Percentiles rank a stretch among this genome's conserved stretches.
phyloP scores from a whole-genome alignment of 1,140 invertebrate species.

The Bradysia coprophila region DNA sequence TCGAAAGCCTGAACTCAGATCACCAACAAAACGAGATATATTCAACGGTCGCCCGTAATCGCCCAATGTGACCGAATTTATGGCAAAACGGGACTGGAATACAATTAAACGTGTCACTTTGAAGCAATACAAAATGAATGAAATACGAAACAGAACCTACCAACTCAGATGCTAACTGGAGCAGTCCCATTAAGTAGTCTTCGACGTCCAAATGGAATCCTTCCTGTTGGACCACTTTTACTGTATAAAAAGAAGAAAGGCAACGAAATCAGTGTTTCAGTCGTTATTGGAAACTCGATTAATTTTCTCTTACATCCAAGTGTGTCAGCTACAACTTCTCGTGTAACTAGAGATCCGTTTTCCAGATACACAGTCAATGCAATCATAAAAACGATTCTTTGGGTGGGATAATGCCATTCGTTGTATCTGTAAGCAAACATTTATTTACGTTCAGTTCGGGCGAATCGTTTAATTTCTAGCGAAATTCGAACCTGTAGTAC shows the following conservation, averaged over 20 bases:
- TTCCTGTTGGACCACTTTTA: conserved; percentile 32
- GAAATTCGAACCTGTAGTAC: conserved; percentile 41
- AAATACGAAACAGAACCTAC: conserved; percentile 41
- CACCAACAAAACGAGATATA: conserved; percentile 70
- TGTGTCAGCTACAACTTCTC: conserved; percentile 56
- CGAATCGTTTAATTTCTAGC: conserved; percentile 23
- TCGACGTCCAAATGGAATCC: conserved; percentile 82
- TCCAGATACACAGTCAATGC: conserved; percentile 66
- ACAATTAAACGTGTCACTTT: conserved; percentile 1
- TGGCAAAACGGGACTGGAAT: conserved; percentile 51
- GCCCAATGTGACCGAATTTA: conserved; percentile 75
- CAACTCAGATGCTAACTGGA: conserved; percentile 66
- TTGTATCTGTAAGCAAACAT: conserved; percentile 66
- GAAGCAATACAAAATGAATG: not conserved
- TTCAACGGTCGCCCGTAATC: conserved; percentile 61
- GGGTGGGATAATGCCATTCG: conserved; percentile 71
- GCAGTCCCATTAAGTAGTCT: conserved; percentile 70
- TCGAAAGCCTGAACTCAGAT: conserved; percentile 73
- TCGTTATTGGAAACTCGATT: conserved; percentile 1
- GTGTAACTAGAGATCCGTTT: conserved; percentile 47
- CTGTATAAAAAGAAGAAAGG: conserved; percentile 21
- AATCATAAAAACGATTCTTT: conserved; percentile 56
- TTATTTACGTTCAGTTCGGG: conserved; percentile 44
- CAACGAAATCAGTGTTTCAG: conserved; percentile 2
- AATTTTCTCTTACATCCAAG: conserved; percentile 49